phyloP scores from a whole-genome alignment of 2,113 vertebrate species.

The Onychostruthus taczanowskii region DNA sequence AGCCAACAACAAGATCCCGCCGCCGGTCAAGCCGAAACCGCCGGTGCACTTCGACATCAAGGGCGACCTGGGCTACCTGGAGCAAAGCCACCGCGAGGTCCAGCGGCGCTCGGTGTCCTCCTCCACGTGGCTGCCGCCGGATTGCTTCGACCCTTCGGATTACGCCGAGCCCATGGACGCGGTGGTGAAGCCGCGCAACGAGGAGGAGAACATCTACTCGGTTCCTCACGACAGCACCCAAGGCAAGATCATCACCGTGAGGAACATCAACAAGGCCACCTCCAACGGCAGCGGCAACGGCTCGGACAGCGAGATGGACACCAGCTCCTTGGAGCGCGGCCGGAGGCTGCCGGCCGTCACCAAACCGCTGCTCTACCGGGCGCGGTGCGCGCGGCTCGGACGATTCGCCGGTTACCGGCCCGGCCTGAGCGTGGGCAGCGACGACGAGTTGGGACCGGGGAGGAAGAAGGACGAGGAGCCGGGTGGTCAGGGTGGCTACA shows the following conservation, averaged over 20 bases:
- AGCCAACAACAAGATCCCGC: conserved; percentile 90
- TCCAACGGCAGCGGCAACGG: conserved; percentile 89
- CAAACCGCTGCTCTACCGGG: conserved; percentile 88
- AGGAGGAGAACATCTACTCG: conserved; percentile 94
- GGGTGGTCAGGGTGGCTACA: conserved; percentile 72
- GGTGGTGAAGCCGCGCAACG: conserved; percentile 84
- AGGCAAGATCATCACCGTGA: conserved; percentile 96
- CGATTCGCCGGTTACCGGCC: conserved; percentile 89
- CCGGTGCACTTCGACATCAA: conserved; percentile 90
- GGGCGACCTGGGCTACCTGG: conserved; percentile 81
- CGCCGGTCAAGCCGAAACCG: conserved; percentile 90
- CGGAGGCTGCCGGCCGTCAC: conserved; percentile 75
- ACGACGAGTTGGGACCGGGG: conserved; percentile 84
- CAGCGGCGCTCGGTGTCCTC: conserved; percentile 83
- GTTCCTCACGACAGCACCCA: conserved; percentile 97
- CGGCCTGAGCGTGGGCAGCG: conserved; percentile 89
- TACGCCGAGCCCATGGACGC: conserved; percentile 95
- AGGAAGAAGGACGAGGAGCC: conserved; percentile 84
- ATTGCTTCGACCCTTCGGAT: conserved; percentile 93
- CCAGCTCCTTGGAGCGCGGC: conserved; percentile 86
- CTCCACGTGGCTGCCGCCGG: conserved; percentile 79
- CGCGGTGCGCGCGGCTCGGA: conserved; percentile 86
- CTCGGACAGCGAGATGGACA: conserved; percentile 94
- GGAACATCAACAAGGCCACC: conserved; percentile 91
- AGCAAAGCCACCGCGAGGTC: conserved; percentile 78